Percentiles rank a stretch among this genome's conserved stretches.
Conservation (phyloP, 1,140 invertebrate species). For the Chrysomallon squamiferum region DNA sequence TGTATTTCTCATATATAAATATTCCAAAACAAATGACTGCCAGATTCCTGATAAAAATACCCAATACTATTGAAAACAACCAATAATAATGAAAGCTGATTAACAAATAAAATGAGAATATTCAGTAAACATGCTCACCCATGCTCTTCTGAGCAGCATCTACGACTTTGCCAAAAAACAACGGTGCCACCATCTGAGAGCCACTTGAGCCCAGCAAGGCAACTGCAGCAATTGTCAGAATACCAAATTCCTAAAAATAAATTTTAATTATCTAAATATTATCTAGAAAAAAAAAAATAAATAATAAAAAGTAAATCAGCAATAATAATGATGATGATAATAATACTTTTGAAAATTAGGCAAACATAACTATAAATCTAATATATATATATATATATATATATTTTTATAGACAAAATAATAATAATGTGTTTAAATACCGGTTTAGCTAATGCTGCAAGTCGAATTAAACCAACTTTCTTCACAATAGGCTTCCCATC, state of each 20-base stretch:
- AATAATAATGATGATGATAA: no score
- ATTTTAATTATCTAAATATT: neutral
- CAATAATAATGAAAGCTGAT: no score
- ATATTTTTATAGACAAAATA: neutral
- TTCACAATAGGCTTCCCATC: slow-evolving; percentile 49
- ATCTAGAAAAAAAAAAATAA: no score
- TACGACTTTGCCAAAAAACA: slow-evolving; percentile 61
- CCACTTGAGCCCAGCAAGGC: slow-evolving; percentile 50
- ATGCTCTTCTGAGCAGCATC: slow-evolving; percentile 57
- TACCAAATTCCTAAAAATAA: slow-evolving; percentile 39
- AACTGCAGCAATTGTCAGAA: slow-evolving; percentile 33
- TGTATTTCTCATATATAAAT: no score
- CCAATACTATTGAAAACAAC: no score
- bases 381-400: neutral
- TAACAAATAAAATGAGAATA: no score
- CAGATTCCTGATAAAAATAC: no score
- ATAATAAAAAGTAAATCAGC: no score
- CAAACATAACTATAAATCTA: neutral
- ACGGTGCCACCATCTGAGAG: slow-evolving; percentile 51
- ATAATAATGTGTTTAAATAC: slow-evolving; percentile 39
- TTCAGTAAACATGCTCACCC: no score
- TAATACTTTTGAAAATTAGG: no score
- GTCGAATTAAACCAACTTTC: slow-evolving; percentile 36
- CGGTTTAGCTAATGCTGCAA: slow-evolving; percentile 52
- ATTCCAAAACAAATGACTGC: no score